These are phyloP conservation scores for Carassius carassius DNA, from an alignment of 2,113 vertebrate species.

Conservation along the genomic window DNA sequence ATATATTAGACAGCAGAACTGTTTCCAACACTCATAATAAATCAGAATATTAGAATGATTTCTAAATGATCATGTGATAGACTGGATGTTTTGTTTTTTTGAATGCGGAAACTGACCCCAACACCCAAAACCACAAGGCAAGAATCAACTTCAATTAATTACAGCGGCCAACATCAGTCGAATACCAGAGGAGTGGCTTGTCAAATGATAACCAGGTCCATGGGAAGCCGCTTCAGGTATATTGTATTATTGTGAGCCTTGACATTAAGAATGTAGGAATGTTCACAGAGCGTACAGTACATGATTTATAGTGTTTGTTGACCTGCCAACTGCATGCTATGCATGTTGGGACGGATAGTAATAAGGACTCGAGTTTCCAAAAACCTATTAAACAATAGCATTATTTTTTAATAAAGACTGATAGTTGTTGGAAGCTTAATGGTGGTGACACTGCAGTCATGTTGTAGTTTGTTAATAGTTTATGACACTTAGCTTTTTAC, in stretches of 20 bases:
- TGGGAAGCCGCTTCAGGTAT: constrained; percentile 49
- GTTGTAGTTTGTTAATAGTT: too few species aligned
- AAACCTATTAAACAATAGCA: background rate
- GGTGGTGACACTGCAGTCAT: too few species aligned
- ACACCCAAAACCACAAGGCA: constrained; percentile 82
- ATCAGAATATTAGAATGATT: too few species aligned
- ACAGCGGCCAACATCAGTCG: constrained; percentile 79
- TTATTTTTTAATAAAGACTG: too few species aligned
- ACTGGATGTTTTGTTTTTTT: constrained; percentile 65
- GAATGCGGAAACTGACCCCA: constrained; percentile 78
- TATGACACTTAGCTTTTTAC: too few species aligned
- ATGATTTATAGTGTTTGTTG: constrained; percentile 28
- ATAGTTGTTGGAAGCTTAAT: too few species aligned
- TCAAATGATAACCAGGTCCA: constrained; percentile 72
- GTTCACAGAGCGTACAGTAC: background rate
- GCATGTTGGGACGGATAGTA: constrained; percentile 19
- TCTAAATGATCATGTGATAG: too few species aligned
- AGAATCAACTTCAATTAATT: constrained; percentile 82
- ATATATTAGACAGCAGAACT: too few species aligned
- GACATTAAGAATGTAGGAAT: constrained; percentile 33
- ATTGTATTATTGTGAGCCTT: constrained; percentile 8
- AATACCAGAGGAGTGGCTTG: constrained; percentile 80
- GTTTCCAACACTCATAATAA: too few species aligned
- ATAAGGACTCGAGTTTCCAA: background rate
- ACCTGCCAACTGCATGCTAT: constrained; percentile 11